These are phyloP conservation scores for Heterotis niloticus DNA, from an alignment of 2,113 vertebrate genomes.

Conservation along the genomic window DNA sequence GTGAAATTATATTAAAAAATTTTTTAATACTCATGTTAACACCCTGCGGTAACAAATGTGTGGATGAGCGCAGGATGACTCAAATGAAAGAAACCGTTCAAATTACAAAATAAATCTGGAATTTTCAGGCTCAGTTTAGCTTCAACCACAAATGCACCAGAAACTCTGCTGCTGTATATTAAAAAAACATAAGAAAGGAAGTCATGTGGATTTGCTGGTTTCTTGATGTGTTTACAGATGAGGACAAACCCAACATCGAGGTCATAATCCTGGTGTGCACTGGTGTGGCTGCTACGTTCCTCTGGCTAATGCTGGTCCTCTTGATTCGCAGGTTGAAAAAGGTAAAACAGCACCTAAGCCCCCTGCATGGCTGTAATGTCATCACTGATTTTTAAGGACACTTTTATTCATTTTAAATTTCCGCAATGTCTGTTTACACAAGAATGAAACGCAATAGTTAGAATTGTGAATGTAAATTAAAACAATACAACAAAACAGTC, in stretches of 20 bases:
- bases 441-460: no score
- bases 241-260: slow-evolving; percentile 83
- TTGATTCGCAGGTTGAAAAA: slow-evolving; percentile 87
- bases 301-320: slow-evolving; percentile 88
- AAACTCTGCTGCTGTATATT: not conserved
- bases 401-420: no score
- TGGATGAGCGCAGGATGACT: no score
- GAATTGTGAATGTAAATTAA: no score
- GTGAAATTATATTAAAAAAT: no score
- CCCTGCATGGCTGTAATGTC: not conserved
- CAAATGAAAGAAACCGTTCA: not conserved
- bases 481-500: no score
- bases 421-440: no score
- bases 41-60: no score
- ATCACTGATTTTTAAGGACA: no score
- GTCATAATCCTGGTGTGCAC: slow-evolving; percentile 88
- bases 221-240: slow-evolving; percentile 59
- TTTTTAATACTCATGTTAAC: no score
- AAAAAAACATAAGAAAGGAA: not conserved
- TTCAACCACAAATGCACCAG: not conserved
- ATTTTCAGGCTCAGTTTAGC: not conserved
- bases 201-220: not conserved
- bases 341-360: slow-evolving; percentile 54
- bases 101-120: no score
- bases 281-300: slow-evolving; percentile 81